phyloP scores from a whole-genome alignment of 2,797 vertebrate species.

The Sandelia bainsii region DNA sequence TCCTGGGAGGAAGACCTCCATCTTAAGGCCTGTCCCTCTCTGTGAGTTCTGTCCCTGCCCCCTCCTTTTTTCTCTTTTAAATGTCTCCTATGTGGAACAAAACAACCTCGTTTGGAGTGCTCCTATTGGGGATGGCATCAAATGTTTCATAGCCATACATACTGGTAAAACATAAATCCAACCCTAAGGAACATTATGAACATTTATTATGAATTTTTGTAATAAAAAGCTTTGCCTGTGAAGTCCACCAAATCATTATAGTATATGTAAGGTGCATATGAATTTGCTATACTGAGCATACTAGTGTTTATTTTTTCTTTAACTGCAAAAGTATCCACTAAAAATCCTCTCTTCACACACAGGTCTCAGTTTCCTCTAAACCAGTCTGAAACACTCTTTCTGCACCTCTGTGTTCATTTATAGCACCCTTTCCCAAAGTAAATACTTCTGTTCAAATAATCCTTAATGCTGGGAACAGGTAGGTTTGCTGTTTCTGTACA shows the following conservation, averaged over 20 bases:
- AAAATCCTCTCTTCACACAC: conserved; percentile 49
- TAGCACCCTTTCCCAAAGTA: conserved; percentile 78
- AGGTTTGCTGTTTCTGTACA: conserved; percentile 48
- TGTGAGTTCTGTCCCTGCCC: conserved; percentile 75
- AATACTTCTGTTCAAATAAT: conserved; percentile 80
- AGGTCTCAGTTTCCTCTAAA: conserved; percentile 65
- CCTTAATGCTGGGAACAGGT: conserved; percentile 64
- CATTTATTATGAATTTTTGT: conserved; percentile 27
- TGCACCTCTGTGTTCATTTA: conserved; percentile 77
- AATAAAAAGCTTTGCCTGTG: conserved; percentile 17
- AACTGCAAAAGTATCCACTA: conserved; percentile 36
- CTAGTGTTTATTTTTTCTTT: conserved; percentile 33
- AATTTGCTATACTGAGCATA: conserved; percentile 19
- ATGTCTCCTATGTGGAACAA: conserved; percentile 87
- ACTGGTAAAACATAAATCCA: conserved; percentile 74
- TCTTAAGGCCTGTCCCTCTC: conserved; percentile 89
- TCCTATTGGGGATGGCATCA: conserved; percentile 86
- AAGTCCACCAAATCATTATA: conserved; percentile 21
- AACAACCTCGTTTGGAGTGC: conserved; percentile 89
- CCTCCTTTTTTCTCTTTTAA: conserved; percentile 71
- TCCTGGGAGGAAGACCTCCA: conserved; percentile 97
- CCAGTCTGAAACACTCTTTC: conserved; percentile 72
- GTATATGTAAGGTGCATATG: conserved; percentile 26
- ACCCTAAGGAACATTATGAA: conserved; percentile 47
- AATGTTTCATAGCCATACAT: conserved; percentile 86